Evolutionary conservation across 2,113 vertebrate genomes (phyloP).

Genomic region (Etia nguti): DNA sequence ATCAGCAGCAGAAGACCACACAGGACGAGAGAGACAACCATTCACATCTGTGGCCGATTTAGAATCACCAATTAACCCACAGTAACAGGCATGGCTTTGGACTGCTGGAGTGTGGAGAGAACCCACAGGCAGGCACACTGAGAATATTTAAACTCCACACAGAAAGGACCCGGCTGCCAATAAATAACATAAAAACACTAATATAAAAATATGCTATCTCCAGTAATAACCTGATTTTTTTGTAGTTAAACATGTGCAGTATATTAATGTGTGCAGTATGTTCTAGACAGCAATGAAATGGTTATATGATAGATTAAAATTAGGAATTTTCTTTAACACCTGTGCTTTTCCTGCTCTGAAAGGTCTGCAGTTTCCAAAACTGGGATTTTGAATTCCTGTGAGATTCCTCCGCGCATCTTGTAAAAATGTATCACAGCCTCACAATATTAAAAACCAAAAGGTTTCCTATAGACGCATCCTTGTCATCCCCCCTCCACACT

Average conservation of each 20-base stretch:
- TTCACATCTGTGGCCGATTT: neutral
- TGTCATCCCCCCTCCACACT: neutral
- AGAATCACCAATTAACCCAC: neutral
- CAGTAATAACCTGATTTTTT: neutral
- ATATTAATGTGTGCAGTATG: neutral
- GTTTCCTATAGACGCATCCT: slow-evolving; percentile 8
- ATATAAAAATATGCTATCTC: neutral
- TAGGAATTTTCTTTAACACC: neutral
- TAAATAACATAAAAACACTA: neutral
- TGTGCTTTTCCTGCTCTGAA: neutral
- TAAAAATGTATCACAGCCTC: rapidly evolving
- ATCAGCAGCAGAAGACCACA: neutral
- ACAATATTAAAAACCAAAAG: neutral
- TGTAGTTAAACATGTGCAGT: neutral
- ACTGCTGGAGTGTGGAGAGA: neutral
- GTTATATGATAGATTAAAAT: rapidly evolving
- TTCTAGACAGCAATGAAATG: rapidly evolving
- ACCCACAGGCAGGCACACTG: neutral
- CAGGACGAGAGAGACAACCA: rapidly evolving
- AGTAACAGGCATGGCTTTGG: neutral
- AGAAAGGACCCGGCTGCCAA: neutral
- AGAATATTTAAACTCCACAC: neutral
- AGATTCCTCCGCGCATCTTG: neutral
- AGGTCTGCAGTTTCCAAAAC: rapidly evolving
- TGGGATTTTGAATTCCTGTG: neutral